A percentile compares a stretch with the other conserved stretches of the same genome.
phyloP scores from a whole-genome alignment of 2,113 vertebrate genomes.

The Campylomormyrus tamandua region DNA sequence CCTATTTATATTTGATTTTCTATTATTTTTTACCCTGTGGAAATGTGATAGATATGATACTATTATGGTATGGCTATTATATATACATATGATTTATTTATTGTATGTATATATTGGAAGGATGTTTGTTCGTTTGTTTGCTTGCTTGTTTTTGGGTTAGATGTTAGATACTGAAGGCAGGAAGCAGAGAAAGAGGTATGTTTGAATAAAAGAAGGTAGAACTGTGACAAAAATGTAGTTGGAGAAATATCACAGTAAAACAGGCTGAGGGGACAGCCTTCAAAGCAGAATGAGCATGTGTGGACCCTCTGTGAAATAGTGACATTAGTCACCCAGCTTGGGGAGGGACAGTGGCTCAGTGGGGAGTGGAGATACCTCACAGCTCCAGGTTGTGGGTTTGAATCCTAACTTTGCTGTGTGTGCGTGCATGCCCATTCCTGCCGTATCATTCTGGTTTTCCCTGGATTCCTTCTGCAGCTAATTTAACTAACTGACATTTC shows the following conservation, averaged over 20 bases:
- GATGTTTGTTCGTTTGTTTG: conserved; percentile 6
- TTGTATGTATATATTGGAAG: conserved; percentile 26
- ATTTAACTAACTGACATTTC: not conserved
- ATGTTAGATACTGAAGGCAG: not conserved
- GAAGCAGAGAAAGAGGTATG: not conserved
- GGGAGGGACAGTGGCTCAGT: not conserved
- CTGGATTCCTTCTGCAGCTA: not conserved
- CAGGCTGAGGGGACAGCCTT: conserved; percentile 11
- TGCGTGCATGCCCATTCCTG: not conserved
- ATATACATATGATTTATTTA: conserved; percentile 28
- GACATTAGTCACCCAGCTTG: not conserved
- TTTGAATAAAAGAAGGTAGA: not conserved
- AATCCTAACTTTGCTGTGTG: not conserved
- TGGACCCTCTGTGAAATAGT: not conserved
- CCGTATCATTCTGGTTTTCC: not conserved
- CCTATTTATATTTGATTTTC: conserved; percentile 27
- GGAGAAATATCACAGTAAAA: conserved; percentile 13
- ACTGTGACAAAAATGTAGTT: conserved; percentile 1
- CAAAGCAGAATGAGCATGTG: not conserved
- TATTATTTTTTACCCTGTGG: conserved; percentile 38
- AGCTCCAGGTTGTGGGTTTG: not conserved
- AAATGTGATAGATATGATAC: conserved; percentile 31
- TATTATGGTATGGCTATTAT: conserved; percentile 20
- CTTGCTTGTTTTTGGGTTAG: not conserved
- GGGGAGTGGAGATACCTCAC: not conserved